Conservation (phyloP, 2,113 vertebrate genomes). For the Phalacrocorax carbo region DNA sequence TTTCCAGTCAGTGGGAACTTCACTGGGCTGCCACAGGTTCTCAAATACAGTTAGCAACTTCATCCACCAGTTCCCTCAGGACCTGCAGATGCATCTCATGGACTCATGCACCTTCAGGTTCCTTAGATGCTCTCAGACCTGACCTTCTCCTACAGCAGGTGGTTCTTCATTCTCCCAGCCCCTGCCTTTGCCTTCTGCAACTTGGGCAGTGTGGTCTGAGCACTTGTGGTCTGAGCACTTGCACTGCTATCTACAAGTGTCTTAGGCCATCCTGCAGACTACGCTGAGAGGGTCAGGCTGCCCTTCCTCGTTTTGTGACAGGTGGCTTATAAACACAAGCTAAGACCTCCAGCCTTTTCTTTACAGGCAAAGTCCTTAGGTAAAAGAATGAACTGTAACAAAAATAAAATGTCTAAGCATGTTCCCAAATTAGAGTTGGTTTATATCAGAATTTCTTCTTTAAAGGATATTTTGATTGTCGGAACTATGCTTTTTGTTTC, state of each 20-base stretch:
- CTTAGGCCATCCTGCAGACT: neutral
- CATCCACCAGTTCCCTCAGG: too few relatives aligned
- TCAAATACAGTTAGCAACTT: too few relatives aligned
- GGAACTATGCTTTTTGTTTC: neutral
- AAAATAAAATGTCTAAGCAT: neutral
- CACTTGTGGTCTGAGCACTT: too few relatives aligned
- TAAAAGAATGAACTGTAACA: neutral
- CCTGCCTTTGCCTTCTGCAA: too few relatives aligned
- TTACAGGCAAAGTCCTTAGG: neutral
- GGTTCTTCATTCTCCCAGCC: too few relatives aligned
- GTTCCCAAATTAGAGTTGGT: neutral
- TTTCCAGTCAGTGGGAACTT: too few relatives aligned
- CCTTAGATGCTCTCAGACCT: too few relatives aligned
- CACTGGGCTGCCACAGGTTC: too few relatives aligned
- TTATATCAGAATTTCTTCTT: neutral
- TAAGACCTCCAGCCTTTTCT: neutral
- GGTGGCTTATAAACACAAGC: neutral
- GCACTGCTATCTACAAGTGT: accelerated
- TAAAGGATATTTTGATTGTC: neutral
- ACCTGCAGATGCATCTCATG: too few relatives aligned
- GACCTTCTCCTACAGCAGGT: too few relatives aligned
- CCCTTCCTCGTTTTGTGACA: neutral
- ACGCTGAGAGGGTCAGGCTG: neutral
- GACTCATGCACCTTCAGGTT: too few relatives aligned
- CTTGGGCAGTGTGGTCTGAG: too few relatives aligned